Conservation (phyloP, 2,113 vertebrate species). For the Drymodes brunneopygia region DNA sequence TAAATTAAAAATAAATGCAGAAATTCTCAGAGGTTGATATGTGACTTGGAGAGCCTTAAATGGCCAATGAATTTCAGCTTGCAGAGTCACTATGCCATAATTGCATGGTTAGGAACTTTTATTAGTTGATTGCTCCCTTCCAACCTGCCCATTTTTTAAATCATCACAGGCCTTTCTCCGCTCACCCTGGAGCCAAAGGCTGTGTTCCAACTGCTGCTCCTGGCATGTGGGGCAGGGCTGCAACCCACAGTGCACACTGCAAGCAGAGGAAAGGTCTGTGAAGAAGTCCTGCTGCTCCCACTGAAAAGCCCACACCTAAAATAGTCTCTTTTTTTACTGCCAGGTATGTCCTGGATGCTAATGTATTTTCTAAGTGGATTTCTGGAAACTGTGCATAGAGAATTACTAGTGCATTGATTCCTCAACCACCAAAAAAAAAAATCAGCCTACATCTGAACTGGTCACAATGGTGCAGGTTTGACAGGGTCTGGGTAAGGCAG, state of each 20-base stretch:
- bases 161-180: not conserved
- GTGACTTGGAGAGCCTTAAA: not conserved
- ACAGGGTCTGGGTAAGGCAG: not conserved
- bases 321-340: not conserved
- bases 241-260: not conserved
- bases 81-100: not conserved
- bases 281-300: not conserved
- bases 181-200: not conserved
- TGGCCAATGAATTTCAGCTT: constrained; percentile 5
- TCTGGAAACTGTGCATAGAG: not conserved
- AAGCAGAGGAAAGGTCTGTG: not conserved
- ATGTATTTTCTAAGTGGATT: not conserved
- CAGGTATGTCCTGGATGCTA: not conserved
- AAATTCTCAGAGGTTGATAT: not conserved
- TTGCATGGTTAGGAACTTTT: constrained; percentile 19
- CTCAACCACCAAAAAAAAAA: not conserved
- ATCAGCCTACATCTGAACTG: not conserved
- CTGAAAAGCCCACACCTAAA: not conserved
- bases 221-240: not conserved
- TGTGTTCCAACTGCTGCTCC: not conserved
- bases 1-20: constrained; percentile 16
- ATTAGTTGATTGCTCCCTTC: not conserved
- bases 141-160: constrained; percentile 11
- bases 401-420: not conserved
- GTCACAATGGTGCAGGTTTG: not conserved